Conservation (phyloP, 2,888 invertebrate species). For the Macrophya annulata region DNA sequence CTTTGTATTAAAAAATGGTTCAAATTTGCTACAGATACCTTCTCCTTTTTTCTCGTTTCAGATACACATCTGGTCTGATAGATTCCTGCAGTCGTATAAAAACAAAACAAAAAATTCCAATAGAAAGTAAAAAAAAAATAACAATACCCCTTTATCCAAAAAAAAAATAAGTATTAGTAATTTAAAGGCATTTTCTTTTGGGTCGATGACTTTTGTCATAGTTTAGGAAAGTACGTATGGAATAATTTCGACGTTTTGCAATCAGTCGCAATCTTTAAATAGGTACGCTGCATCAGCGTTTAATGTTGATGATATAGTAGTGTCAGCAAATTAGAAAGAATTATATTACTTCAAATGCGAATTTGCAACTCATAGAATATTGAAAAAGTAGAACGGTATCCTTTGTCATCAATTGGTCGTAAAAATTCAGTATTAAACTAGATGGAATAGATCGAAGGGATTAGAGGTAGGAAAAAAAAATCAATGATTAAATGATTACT, state of each 20-base stretch:
- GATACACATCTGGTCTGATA: conserved; percentile 69
- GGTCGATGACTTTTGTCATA: background rate
- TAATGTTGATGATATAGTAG: background rate
- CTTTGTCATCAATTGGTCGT: background rate
- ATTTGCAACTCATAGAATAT: background rate
- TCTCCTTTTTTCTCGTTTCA: conserved; percentile 71
- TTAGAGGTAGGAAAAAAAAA: too few relatives aligned
- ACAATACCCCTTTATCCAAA: background rate
- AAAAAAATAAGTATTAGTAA: conserved; percentile 2
- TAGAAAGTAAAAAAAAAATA: background rate
- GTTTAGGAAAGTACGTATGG: background rate
- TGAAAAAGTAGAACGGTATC: background rate
- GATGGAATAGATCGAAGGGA: background rate
- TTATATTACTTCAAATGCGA: background rate
- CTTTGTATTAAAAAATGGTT: background rate
- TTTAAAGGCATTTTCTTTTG: background rate
- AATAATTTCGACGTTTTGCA: background rate
- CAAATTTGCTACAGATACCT: background rate
- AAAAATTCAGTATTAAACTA: background rate
- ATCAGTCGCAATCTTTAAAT: background rate
- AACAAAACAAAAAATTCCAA: background rate
- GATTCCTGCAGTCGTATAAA: conserved; percentile 8
- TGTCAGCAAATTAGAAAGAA: background rate
- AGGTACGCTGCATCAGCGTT: conserved; percentile 4
- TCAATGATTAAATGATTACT: background rate